Evolutionary conservation across 92 coral and sea anemone genomes (phyloP), one percentile per base, ranked within the genome.

Genomic region (Micromussa lordhowensis): DNA sequence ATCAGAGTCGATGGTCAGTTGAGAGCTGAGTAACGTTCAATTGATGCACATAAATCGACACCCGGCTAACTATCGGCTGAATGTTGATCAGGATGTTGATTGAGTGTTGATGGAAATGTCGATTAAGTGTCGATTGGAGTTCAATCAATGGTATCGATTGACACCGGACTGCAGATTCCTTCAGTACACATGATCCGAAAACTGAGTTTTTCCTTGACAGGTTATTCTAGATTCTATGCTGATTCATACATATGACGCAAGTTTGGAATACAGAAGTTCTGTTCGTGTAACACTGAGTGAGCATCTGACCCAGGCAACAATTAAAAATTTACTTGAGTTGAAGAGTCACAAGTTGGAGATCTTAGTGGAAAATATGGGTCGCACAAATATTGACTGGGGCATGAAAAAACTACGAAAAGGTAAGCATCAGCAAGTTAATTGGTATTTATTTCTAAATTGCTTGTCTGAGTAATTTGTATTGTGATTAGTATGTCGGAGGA

Each of bases 321-420:
- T 22, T 61, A 26, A 22, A 4, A 5, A 17, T 0, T 36, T 38
- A 30, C 61, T 19, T n/a, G 14, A n/a, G 81, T 28, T 9, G 31
- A 36, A 54, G 30, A 81, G 17, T 35, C 86, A 68, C 68, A 94
- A 80, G 59, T 93, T 97, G 82, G 92, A 95, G 66, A 97, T 97
- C 55, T 86, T 97, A 87, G 99, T 97, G 53, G 99, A 97, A 81
- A 97, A 97, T 88, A 92, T 96, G 91, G 99, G 99, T 34, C 90
- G 99, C 88, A 95, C 96, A 74, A 97, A 97, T 82, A 89, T 84
- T 87, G 82, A 51, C 21, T 79, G 61, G 77, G 92, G 91, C 19
- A 91, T 92, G 36, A 90, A 87, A 80, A 85, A 86, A 30, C 94
- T 92, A 81, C 88, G 97, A 44, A 97, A 97, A 96, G 99, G 99